phyloP scores from a whole-genome alignment of 2,113 vertebrate species.

The Equus quagga region DNA sequence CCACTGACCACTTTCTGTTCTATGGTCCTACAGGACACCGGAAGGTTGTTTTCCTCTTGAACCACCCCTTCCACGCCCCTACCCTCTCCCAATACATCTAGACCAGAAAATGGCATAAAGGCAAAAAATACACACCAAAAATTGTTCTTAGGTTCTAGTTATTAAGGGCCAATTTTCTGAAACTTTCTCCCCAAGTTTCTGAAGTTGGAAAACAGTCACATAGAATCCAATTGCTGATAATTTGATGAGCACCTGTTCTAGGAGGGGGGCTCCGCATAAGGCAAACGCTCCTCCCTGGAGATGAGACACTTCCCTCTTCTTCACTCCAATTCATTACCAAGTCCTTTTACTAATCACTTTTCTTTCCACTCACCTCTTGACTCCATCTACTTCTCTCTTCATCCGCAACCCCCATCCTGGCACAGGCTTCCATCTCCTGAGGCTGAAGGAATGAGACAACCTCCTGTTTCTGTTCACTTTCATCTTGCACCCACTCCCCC shows the following conservation, averaged over 20 bases:
- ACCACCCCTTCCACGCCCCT: rapidly evolving
- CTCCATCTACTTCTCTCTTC: not conserved
- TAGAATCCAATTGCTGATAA: not conserved
- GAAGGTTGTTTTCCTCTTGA: not conserved
- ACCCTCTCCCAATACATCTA: not conserved
- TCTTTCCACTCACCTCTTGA: not conserved
- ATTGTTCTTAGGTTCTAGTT: not conserved
- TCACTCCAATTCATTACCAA: not conserved
- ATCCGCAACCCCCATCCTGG: too few relatives aligned
- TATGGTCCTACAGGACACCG: not conserved
- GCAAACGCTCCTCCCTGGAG: not conserved
- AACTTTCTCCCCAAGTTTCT: not conserved
- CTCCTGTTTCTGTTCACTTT: not conserved
- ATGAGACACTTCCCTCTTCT: not conserved
- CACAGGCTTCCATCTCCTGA: not conserved
- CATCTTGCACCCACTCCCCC: not conserved
- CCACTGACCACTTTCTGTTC: not conserved
- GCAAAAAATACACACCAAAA: not conserved
- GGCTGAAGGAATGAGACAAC: too few relatives aligned
- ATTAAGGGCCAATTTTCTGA: not conserved
- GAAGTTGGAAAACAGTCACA: not conserved
- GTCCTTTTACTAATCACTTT: not conserved
- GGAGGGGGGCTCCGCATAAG: not conserved
- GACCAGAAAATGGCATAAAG: not conserved
- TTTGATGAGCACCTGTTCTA: not conserved